A percentile compares a stretch with the other conserved stretches of the same genome.
phyloP scores from a whole-genome alignment of 1,140 invertebrate species.

The Zelostemma sp. region DNA sequence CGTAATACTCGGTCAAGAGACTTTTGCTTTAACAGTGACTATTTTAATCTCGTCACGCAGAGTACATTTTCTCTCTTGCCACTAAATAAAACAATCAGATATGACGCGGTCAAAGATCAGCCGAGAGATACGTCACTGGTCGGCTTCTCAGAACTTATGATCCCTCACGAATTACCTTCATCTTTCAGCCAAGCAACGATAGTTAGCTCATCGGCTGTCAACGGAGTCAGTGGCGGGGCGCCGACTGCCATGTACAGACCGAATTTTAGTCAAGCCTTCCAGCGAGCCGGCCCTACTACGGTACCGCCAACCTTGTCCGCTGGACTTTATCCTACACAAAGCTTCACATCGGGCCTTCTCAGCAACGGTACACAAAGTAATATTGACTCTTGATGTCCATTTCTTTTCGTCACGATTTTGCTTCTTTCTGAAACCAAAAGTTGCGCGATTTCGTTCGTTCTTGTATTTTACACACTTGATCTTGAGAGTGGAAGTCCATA shows the following conservation, averaged over 20 bases:
- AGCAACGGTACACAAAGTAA: slow-evolving; percentile 72
- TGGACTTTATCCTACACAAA: slow-evolving; percentile 67
- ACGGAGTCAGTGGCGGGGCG: slow-evolving; percentile 71
- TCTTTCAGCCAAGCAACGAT: slow-evolving; percentile 67
- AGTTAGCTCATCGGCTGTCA: slow-evolving; percentile 70
- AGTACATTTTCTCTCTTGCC: slow-evolving; percentile 9
- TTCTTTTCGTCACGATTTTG: slow-evolving; percentile 18
- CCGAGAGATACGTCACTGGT: slow-evolving; percentile 32
- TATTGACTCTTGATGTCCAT: slow-evolving; percentile 61
- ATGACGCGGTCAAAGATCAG: slow-evolving; percentile 53
- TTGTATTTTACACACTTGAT: too few relatives aligned
- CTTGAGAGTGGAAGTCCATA: too few relatives aligned
- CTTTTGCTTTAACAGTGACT: background rate
- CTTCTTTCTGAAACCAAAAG: too few relatives aligned
- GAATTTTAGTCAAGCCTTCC: slow-evolving; percentile 79
- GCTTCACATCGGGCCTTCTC: slow-evolving; percentile 67
- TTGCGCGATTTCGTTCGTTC: too few relatives aligned
- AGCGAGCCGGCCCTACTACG: slow-evolving; percentile 68
- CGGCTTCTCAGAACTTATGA: slow-evolving; percentile 27
- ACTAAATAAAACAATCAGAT: slow-evolving; percentile 15
- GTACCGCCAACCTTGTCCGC: slow-evolving; percentile 67
- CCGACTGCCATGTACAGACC: slow-evolving; percentile 78
- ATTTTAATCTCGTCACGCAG: background rate
- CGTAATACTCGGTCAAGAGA: too few relatives aligned
- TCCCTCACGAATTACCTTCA: slow-evolving; percentile 43